phyloP scores from a whole-genome alignment of 2,888 invertebrate species.

The Sminthurinus aureus region DNA sequence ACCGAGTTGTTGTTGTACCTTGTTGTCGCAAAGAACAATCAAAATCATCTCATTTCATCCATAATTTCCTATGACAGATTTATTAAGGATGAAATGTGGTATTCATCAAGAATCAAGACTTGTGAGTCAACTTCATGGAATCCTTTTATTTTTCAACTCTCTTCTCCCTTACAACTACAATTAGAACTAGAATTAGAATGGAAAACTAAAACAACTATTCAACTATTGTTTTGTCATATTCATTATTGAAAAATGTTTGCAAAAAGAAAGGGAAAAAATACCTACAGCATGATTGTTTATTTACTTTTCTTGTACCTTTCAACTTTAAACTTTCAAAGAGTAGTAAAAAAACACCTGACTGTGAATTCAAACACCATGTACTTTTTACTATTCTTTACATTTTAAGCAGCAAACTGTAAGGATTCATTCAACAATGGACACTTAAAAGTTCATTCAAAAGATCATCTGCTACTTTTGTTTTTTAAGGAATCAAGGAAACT shows the following conservation, averaged over 20 bases:
- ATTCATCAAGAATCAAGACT: neutral
- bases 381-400: too few species aligned
- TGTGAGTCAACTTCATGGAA: neutral
- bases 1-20: neutral
- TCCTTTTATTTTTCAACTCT: neutral
- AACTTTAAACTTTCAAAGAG: too few species aligned
- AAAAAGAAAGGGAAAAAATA: neutral
- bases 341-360: too few species aligned
- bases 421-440: too few species aligned
- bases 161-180: neutral
- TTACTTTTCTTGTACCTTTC: neutral
- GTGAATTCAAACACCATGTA: too few species aligned
- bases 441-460: too few species aligned
- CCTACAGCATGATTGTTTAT: neutral
- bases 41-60: neutral
- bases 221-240: neutral
- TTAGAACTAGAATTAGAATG: neutral
- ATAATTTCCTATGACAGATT: slow-evolving; percentile 6
- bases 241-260: too few species aligned
- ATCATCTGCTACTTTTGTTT: too few species aligned
- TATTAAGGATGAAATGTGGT: neutral
- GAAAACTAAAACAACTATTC: neutral
- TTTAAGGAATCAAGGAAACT: too few species aligned
- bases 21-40: neutral
- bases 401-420: too few species aligned